Percentiles rank a stretch among this genome's conserved stretches.
Evolutionary conservation across 1,140 invertebrate species (phyloP).

Genomic region (Ips nitidus): DNA sequence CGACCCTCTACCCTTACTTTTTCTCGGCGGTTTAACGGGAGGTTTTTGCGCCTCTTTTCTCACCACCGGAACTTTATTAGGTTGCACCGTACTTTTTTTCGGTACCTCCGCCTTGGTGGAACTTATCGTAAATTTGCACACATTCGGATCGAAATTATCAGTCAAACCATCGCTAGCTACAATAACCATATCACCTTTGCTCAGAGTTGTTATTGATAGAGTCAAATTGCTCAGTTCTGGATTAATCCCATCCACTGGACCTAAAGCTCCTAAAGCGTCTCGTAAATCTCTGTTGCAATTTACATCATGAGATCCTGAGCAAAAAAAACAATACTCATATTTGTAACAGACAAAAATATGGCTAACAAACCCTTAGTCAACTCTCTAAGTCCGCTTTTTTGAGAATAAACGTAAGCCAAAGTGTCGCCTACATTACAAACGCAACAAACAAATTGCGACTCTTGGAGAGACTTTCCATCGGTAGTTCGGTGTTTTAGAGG

Average conservation of each 20-base stretch:
- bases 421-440: slow-evolving; percentile 91
- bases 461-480: slow-evolving; percentile 19
- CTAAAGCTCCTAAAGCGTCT: slow-evolving; percentile 86
- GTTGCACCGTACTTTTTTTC: background rate
- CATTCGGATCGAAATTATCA: slow-evolving; percentile 93
- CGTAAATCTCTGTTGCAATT: slow-evolving; percentile 87
- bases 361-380: slow-evolving; percentile 62
- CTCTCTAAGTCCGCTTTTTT: slow-evolving; percentile 71
- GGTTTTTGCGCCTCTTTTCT: slow-evolving; percentile 34
- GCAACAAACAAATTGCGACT: slow-evolving; percentile 75
- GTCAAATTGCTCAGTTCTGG: slow-evolving; percentile 91
- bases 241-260: slow-evolving; percentile 78
- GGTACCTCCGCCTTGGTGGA: background rate
- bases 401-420: slow-evolving; percentile 84
- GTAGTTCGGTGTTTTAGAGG: slow-evolving; percentile 52
- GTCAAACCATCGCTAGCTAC: slow-evolving; percentile 90
- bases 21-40: slow-evolving; percentile 46
- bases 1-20: slow-evolving; percentile 35
- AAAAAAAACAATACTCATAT: slow-evolving; percentile 3
- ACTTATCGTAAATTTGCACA: slow-evolving; percentile 85
- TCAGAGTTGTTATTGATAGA: slow-evolving; percentile 82
- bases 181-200: slow-evolving; percentile 84
- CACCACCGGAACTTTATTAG: background rate
- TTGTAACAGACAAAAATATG: background rate
- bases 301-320: slow-evolving; percentile 83